These are phyloP conservation scores for Ruditapes philippinarum DNA, from an alignment of 1,140 invertebrate genomes.

Conservation along the genomic window DNA sequence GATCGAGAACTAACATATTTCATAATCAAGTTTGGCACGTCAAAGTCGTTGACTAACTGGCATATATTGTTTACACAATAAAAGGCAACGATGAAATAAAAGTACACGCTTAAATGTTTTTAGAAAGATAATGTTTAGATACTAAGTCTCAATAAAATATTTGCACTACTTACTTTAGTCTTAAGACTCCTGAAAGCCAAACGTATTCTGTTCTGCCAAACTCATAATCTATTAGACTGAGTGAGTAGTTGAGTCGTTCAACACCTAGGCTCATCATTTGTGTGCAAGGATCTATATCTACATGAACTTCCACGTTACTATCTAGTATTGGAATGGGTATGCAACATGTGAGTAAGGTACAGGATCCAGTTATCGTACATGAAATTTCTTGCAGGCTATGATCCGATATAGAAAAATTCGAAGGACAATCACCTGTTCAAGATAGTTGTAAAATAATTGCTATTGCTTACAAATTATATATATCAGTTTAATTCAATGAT, in stretches of 20 bases:
- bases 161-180: constrained; percentile 9
- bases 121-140: neutral
- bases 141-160: neutral
- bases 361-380: neutral
- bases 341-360: neutral
- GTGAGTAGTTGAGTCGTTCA: constrained; percentile 34
- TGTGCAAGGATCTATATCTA: constrained; percentile 51
- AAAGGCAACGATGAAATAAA: too few relatives aligned
- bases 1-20: too few relatives aligned
- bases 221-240: constrained; percentile 26
- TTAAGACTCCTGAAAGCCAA: neutral
- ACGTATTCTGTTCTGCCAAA: constrained; percentile 38
- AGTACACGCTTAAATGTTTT: neutral
- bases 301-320: neutral
- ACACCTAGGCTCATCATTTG: constrained; percentile 40
- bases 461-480: neutral
- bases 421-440: neutral
- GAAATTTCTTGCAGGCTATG: neutral
- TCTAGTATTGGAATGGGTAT: neutral
- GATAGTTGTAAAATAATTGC: neutral
- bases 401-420: neutral
- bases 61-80: too few relatives aligned
- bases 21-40: too few relatives aligned
- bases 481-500: too few relatives aligned
- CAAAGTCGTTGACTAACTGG: too few relatives aligned